These are phyloP conservation scores for Irena cyanogastra DNA, from an alignment of 2,113 vertebrate species.

Conservation along the genomic window DNA sequence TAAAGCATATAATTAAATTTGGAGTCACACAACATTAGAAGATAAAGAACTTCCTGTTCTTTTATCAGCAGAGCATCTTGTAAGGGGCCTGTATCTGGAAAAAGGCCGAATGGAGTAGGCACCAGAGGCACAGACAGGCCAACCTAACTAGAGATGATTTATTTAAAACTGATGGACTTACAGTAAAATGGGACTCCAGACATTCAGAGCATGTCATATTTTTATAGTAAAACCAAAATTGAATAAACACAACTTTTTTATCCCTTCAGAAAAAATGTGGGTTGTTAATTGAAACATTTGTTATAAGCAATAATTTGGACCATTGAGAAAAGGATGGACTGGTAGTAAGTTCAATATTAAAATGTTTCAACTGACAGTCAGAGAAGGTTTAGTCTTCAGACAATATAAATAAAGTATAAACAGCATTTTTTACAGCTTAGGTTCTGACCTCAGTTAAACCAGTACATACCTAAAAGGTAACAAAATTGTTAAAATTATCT, in stretches of 20 bases:
- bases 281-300: background rate
- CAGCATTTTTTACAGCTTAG: background rate
- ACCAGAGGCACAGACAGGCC: background rate
- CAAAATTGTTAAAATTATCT: background rate
- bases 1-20: conserved; percentile 12
- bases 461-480: background rate
- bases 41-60: conserved; percentile 43
- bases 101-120: background rate
- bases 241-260: background rate
- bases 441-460: background rate
- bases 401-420: background rate
- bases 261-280: background rate
- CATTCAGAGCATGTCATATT: background rate
- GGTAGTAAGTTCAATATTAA: background rate
- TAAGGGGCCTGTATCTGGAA: background rate
- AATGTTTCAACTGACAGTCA: background rate
- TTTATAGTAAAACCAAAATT: background rate
- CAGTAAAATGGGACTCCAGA: background rate
- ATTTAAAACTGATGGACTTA: background rate
- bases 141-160: background rate
- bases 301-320: background rate
- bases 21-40: background rate
- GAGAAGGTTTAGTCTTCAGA: background rate
- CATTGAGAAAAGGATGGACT: background rate
- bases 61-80: background rate